Evolutionary conservation across 2,113 vertebrate genomes (phyloP), one percentile per base, ranked within the genome.

Genomic region (Centropus unirufus): DNA sequence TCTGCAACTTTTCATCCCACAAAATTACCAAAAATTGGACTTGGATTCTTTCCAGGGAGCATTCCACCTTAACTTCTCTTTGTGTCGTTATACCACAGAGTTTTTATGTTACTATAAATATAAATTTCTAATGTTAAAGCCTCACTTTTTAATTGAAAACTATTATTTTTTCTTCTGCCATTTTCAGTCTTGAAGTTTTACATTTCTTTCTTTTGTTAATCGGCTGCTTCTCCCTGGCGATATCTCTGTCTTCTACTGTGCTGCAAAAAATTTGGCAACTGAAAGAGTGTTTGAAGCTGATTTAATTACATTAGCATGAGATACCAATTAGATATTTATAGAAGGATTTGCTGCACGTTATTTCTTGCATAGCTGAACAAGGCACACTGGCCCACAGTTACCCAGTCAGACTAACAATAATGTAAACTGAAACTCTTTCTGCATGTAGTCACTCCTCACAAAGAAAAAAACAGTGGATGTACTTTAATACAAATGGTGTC

Each of bases 391-490:
- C 74, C 59, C 20, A 15, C 46, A 54, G 81, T 59, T 61, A 40
- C 1, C 83, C 92, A 94, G 82, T 42, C 93, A 84, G 86, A 52
- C 18, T 87, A 58, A 92, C 57, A 73, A 5, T 75, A 78, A 84
- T 54, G 61, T 92, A 95, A 96, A 94, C 79, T 32, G 30, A 92
- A 78, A 57, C 59, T 83, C 59, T 39, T 63, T 63, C 75, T 81
- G 57, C 72, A 22, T 51, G 55, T 77, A 94, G 88, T 81, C 72
- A 21, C 39, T 87, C 70, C 51, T 57, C 23, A 63, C 62, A 55
- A 85, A 94, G 87, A 63, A 49, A 42, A 83, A 93, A 95, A 94
- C 83, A 93, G 51, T 73, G 58, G 40, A 39, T 93, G 88, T 4
- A 6, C 68, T 87, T 67, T 30, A 57, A 73, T 69, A 22, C 84